These are phyloP conservation scores for Acheta domesticus DNA, from an alignment of 2,888 invertebrate genomes.

Conservation along the genomic window DNA sequence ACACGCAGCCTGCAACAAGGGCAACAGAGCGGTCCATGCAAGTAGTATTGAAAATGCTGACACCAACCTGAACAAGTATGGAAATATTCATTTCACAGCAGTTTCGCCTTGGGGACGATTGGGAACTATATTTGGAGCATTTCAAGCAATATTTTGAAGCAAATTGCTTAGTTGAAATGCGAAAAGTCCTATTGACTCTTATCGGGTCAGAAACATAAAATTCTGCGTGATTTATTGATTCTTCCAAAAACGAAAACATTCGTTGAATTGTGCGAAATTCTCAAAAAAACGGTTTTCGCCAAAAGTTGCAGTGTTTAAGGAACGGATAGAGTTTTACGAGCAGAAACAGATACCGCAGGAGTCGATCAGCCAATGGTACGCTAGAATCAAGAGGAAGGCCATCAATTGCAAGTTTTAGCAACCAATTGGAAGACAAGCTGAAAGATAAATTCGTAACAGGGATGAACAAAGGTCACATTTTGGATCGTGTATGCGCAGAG, in stretches of 20 bases:
- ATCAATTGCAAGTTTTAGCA: not conserved
- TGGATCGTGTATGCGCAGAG: not conserved
- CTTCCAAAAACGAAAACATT: not conserved
- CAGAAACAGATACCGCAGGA: not conserved
- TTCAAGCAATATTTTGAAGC: conserved; percentile 3
- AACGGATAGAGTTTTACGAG: not conserved
- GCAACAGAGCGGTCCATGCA: too few relatives aligned
- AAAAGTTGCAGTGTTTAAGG: not conserved
- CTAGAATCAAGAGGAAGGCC: not conserved
- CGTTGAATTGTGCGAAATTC: not conserved
- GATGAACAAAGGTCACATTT: not conserved
- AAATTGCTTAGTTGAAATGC: not conserved
- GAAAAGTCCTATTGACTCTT: not conserved
- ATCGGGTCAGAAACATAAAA: not conserved
- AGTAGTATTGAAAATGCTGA: too few relatives aligned
- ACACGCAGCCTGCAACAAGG: too few relatives aligned
- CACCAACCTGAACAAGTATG: not conserved
- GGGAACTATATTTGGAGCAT: not conserved
- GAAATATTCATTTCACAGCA: not conserved
- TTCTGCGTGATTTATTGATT: not conserved
- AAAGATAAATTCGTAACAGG: not conserved
- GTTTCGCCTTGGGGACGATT: not conserved
- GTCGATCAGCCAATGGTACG: conserved; percentile 2
- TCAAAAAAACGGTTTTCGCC: not conserved
- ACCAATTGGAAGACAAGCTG: not conserved